These are phyloP conservation scores for Lamprologus sp. DNA, from an alignment of 2,113 vertebrate genomes.

Conservation along the genomic window DNA sequence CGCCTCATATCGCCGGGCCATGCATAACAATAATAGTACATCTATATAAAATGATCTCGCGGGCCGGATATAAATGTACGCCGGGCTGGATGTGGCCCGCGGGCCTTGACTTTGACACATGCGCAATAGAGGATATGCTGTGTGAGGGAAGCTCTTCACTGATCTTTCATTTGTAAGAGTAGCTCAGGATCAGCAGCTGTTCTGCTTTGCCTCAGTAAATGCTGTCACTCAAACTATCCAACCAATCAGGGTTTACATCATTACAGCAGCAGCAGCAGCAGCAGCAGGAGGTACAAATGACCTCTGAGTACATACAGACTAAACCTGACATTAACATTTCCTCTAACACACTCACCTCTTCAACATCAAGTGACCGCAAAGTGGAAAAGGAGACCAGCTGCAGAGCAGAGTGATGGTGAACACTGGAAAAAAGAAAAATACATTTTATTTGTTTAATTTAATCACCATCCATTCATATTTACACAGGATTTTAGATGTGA, in stretches of 20 bases:
- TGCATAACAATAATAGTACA: no score
- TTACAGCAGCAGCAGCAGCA: fast-evolving
- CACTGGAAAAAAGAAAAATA: background rate
- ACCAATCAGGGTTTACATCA: background rate
- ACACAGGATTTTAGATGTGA: background rate
- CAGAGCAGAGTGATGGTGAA: fast-evolving
- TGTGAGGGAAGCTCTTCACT: background rate
- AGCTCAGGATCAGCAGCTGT: background rate
- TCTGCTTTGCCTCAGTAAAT: background rate
- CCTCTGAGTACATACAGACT: background rate
- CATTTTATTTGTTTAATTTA: fast-evolving
- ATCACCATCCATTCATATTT: background rate
- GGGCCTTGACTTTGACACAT: no score
- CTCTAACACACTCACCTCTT: background rate
- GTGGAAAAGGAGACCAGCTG: background rate
- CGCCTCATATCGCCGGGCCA: no score
- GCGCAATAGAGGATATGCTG: fast-evolving
- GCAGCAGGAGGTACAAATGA: background rate
- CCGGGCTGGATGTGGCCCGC: no score
- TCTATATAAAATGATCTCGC: no score
- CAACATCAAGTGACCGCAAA: background rate
- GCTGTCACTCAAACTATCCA: background rate
- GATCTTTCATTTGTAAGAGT: background rate
- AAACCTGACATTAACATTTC: background rate
- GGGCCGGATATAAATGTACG: no score